Evolutionary conservation across 2,888 invertebrate genomes (phyloP).

Genomic region (Caenorhabditis zanzibari): DNA sequence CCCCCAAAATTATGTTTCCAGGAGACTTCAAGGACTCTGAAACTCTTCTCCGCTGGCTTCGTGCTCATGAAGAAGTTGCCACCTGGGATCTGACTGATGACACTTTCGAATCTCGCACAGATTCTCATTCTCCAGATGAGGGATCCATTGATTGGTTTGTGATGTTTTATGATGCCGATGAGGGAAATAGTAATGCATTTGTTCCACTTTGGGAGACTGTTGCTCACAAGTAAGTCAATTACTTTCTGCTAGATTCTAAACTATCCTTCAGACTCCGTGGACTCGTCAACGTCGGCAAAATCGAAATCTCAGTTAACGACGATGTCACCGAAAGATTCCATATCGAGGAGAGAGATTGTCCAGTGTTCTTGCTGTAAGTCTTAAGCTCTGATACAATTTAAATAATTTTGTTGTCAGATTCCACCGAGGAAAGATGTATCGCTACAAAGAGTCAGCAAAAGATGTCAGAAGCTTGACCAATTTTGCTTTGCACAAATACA

Average conservation of each 20-base stretch:
- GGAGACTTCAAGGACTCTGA: slow-evolving; percentile 83
- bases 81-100: slow-evolving; percentile 82
- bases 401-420: slow-evolving; percentile 75
- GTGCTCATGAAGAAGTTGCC: slow-evolving; percentile 83
- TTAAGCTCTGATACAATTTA: not conserved
- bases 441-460: slow-evolving; percentile 82
- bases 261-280: slow-evolving; percentile 79
- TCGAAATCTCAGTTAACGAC: slow-evolving; percentile 82
- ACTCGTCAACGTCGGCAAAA: slow-evolving; percentile 83
- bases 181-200: slow-evolving; percentile 81
- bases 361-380: slow-evolving; percentile 81
- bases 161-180: slow-evolving; percentile 83
- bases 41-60: slow-evolving; percentile 81
- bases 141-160: slow-evolving; percentile 83
- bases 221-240: slow-evolving; percentile 80
- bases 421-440: slow-evolving; percentile 83
- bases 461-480: slow-evolving; percentile 81
- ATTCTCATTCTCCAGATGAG: slow-evolving; percentile 82
- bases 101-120: slow-evolving; percentile 80
- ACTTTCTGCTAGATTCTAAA: not conserved
- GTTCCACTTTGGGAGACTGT: slow-evolving; percentile 83
- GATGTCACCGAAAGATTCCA: slow-evolving; percentile 83
- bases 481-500: slow-evolving; percentile 83
- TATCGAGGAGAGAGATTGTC: slow-evolving; percentile 83
- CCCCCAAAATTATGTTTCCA: slow-evolving; percentile 57